A percentile compares a stretch with the other conserved stretches of the same genome.
Evolutionary conservation across 1,140 invertebrate genomes (phyloP).

Genomic region (Drosophila kohkoa): DNA sequence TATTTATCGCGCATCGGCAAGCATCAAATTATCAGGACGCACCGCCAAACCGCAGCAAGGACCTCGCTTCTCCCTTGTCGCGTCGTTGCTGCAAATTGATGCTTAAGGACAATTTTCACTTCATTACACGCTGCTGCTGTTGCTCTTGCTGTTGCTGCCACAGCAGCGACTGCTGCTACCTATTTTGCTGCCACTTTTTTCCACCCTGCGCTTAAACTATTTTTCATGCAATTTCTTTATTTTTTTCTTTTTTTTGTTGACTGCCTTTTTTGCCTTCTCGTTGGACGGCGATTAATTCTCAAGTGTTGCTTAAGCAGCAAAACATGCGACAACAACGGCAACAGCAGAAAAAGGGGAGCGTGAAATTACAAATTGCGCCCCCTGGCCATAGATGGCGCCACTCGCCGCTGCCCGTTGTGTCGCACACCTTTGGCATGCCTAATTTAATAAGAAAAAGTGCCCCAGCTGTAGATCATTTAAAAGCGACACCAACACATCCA

Average conservation of each 20-base stretch:
- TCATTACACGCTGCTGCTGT: constrained; percentile 70
- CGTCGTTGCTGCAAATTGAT: constrained; percentile 73
- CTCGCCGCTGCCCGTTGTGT: neutral
- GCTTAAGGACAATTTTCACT: constrained; percentile 85
- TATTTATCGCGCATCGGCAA: constrained; percentile 84
- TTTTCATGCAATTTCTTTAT: constrained; percentile 30
- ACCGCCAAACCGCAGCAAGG: constrained; percentile 52
- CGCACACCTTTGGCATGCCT: constrained; percentile 62
- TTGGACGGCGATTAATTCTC: constrained; percentile 42
- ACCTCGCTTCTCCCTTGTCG: constrained; percentile 3
- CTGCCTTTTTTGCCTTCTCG: neutral
- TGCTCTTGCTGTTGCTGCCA: constrained; percentile 5
- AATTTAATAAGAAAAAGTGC: constrained; percentile 76
- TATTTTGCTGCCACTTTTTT: constrained; percentile 23
- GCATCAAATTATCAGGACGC: constrained; percentile 79
- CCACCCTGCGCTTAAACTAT: constrained; percentile 34
- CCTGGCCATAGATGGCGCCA: constrained; percentile 46
- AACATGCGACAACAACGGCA: constrained; percentile 28
- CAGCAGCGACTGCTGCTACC: constrained; percentile 7
- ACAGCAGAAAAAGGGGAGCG: constrained; percentile 29
- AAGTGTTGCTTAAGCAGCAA: constrained; percentile 58
- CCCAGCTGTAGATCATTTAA: constrained; percentile 61
- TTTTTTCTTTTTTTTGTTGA: constrained; percentile 33
- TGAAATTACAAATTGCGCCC: constrained; percentile 71
- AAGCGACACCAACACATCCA: constrained; percentile 21